Base-by-base conservation (phyloP, 2,797 vertebrate genomes). In the Manis javanica region DNA sequence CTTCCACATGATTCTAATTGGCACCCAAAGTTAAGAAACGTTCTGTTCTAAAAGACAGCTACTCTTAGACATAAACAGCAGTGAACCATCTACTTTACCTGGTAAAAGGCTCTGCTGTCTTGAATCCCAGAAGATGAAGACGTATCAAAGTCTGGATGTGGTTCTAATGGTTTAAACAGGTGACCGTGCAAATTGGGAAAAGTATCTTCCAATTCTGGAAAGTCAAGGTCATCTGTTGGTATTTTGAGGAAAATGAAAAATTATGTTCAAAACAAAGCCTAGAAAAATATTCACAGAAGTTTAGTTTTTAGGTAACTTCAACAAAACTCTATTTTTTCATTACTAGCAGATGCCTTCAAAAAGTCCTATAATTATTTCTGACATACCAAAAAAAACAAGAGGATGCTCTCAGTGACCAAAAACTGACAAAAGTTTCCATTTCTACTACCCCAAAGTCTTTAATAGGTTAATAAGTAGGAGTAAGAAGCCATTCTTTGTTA, bases 131-230 rank as follows among this genome's bases (percentile, higher is more conserved):
- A 94, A 2, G 96, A 97, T 18, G 98, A 98, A 0, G 98, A 98
- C 12, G 96, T 46, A 90, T 98, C 97, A 0, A 96, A 98, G 92
- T 99, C 98, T 78, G 96, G 88, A 68, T 92, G 98, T 29, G 98
- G 98, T 68, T 99, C 98, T 96, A 99, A 96, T 75, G 98, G 97
- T 77, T 98, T 98, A 95, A 98, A 98, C 83, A 97, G 89, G 74
- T 97, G 97, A 78, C 2, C 95, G 59, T 94, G 94, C 92, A 98
- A 97, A 82, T 94, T 81, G 1, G 59, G 91, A 71, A 98, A 96
- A 96, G 84, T 14, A 16, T 91, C 96, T 63, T 98, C 98, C 3
- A 66, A 4, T 94, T 96, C 96, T 1, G 98, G 98, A 92, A 97
- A 97, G 94, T 96, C 98, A 57, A 96, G 68, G 61, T 98, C 98